Conservation (phyloP, 2,113 vertebrate species). For the Sinocyclocheilus anshuiensis region DNA sequence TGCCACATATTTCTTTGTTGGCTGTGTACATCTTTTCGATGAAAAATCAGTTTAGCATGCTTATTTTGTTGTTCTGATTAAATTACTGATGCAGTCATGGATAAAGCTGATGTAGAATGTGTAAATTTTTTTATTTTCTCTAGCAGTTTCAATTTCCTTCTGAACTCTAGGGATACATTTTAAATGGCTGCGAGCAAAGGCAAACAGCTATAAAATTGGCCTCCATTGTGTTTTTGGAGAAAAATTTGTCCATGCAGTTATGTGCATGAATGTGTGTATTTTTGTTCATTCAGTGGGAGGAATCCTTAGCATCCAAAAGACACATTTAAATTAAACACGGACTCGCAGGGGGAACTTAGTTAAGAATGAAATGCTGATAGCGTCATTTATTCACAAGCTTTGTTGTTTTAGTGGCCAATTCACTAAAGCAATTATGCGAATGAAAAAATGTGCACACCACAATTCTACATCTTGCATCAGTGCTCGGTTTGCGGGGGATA, state of each 20-base stretch:
- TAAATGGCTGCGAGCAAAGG: background rate
- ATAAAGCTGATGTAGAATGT: background rate
- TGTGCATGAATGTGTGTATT: background rate
- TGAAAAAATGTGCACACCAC: background rate
- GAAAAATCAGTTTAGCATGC: background rate
- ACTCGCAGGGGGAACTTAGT: background rate
- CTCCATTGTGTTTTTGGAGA: background rate
- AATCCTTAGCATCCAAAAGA: background rate
- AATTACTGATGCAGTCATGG: conserved; percentile 9
- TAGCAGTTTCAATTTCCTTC: conserved; percentile 15
- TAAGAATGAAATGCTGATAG: background rate
- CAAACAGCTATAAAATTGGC: background rate
- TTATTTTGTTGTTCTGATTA: conserved; percentile 18
- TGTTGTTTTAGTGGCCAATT: background rate
- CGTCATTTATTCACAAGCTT: background rate
- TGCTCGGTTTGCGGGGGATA: background rate
- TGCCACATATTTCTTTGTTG: background rate
- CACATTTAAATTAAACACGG: conserved; percentile 12
- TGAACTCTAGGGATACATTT: background rate
- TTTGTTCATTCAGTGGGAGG: conserved; percentile 10
- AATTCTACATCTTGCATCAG: background rate
- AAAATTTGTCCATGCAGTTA: background rate
- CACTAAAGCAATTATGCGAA: background rate
- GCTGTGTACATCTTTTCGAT: background rate
- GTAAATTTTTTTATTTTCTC: background rate